Percentiles rank a stretch among this genome's conserved stretches.
Evolutionary conservation across 2,113 vertebrate species (phyloP).

Genomic region (human): DNA sequence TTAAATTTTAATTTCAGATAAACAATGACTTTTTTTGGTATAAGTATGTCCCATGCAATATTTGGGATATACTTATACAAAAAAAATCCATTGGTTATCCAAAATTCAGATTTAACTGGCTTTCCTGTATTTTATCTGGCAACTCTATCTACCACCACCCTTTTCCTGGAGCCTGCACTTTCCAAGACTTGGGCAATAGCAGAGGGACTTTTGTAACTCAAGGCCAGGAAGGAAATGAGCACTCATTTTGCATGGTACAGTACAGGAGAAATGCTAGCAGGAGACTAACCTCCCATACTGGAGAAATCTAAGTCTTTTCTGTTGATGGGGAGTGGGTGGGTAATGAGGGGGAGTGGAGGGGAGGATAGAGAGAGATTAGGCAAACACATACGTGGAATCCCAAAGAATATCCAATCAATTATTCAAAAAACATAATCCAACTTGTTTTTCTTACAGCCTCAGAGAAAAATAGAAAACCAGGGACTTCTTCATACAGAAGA

Average conservation of each 20-base stretch:
- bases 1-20: slow-evolving; percentile 59
- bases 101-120: slow-evolving; percentile 51
- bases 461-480: slow-evolving; percentile 12
- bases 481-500: slow-evolving; percentile 39
- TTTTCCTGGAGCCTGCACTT: slow-evolving; percentile 58
- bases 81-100: slow-evolving; percentile 41
- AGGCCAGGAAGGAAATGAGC: slow-evolving; percentile 58
- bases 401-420: neutral
- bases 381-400: neutral
- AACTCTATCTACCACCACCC: slow-evolving; percentile 23
- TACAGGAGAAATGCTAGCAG: slow-evolving; percentile 52
- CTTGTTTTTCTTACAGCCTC: neutral
- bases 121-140: slow-evolving; percentile 60
- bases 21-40: slow-evolving; percentile 6
- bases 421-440: slow-evolving; percentile 16
- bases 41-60: slow-evolving; percentile 3
- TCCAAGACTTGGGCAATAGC: slow-evolving; percentile 59
- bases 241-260: slow-evolving; percentile 47
- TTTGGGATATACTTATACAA: slow-evolving; percentile 5
- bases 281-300: slow-evolving; percentile 33
- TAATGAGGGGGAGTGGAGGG: neutral
- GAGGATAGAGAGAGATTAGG: neutral
- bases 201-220: slow-evolving; percentile 52
- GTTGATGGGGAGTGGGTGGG: neutral
- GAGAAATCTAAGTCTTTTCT: slow-evolving; percentile 2